phyloP scores from a whole-genome alignment of 2,888 invertebrate species.

The Mesorhabditis sp. region DNA sequence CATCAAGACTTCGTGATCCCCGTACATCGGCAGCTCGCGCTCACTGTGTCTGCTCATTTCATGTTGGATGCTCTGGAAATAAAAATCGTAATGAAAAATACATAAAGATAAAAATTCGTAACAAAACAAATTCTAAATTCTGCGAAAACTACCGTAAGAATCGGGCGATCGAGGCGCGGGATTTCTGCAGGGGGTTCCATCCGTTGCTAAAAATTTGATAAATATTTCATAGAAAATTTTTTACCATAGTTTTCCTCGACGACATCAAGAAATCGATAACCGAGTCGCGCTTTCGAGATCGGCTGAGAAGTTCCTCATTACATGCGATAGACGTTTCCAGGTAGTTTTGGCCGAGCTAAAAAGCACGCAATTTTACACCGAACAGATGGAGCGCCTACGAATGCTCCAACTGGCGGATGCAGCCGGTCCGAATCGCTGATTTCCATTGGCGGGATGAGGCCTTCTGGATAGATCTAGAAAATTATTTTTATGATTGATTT shows the following conservation, averaged over 20 bases:
- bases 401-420: slow-evolving; percentile 3
- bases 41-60: no score
- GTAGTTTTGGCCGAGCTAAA: neutral
- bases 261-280: neutral
- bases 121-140: no score
- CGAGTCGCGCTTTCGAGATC: neutral
- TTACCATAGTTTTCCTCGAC: neutral
- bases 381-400: neutral
- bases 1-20: no score
- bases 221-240: neutral
- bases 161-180: slow-evolving; percentile 1
- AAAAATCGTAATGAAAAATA: no score
- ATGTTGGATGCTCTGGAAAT: no score
- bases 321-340: neutral
- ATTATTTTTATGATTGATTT: neutral
- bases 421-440: neutral
- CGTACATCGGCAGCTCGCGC: no score
- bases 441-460: neutral
- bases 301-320: neutral
- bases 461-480: slow-evolving; percentile 3
- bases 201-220: neutral
- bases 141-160: neutral
- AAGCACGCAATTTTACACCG: neutral
- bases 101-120: no score
- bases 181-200: neutral